Evolutionary conservation across 2,797 vertebrate species (phyloP).

Genomic region (Alauda arvensis): DNA sequence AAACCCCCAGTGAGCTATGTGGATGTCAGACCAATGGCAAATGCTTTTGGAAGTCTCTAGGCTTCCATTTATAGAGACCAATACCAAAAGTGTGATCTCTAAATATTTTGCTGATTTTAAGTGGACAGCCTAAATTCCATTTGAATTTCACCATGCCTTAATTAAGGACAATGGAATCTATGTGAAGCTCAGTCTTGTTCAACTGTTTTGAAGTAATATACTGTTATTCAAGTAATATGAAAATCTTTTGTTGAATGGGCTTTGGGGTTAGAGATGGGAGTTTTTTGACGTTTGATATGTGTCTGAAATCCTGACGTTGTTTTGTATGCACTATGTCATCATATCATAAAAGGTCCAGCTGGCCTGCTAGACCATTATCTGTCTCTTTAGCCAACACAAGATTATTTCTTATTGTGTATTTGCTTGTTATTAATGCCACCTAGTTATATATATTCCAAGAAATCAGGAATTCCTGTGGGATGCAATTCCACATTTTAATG

Average conservation of each 20-base stretch:
- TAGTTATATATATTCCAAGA: slow-evolving; percentile 52
- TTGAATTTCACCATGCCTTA: background rate
- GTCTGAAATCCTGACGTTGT: background rate
- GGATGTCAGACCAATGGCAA: background rate
- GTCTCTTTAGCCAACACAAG: slow-evolving; percentile 1
- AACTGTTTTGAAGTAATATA: background rate
- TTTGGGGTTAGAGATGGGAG: background rate
- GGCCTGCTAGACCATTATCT: background rate
- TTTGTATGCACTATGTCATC: background rate
- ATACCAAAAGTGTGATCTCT: background rate
- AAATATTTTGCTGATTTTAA: background rate
- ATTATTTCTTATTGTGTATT: slow-evolving; percentile 28
- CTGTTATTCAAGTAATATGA: background rate
- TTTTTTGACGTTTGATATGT: background rate
- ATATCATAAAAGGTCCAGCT: background rate
- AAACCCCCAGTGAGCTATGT: background rate
- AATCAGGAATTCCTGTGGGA: slow-evolving; percentile 55
- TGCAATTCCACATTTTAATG: slow-evolving; percentile 67
- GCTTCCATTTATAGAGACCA: background rate
- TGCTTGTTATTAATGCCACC: slow-evolving; percentile 36
- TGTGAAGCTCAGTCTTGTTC: background rate
- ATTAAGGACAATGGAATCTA: background rate
- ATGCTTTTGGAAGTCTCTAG: background rate
- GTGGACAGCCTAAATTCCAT: background rate
- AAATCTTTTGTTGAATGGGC: background rate